phyloP scores from a whole-genome alignment of 2,113 vertebrate species.

The Stigmatopora nigra region DNA sequence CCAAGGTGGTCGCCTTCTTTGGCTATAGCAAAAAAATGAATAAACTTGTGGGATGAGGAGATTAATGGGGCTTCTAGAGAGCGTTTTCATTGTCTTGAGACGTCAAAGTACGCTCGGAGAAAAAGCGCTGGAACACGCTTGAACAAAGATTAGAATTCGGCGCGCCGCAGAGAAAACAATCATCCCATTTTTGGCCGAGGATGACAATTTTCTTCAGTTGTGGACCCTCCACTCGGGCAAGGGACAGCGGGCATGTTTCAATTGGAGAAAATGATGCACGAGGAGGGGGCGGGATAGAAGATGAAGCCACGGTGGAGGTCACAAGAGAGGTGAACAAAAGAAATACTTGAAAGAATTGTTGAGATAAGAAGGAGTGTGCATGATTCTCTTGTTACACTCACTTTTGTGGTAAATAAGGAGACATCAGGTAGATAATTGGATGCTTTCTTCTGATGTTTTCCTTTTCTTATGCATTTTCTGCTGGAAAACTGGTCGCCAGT shows the following conservation, averaged over 20 bases:
- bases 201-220: constrained; percentile 24
- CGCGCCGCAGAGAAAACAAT: constrained; percentile 1
- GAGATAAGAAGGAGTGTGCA: constrained; percentile 16
- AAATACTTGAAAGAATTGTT: constrained; percentile 27
- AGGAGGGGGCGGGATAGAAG: constrained; percentile 12
- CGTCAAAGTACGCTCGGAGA: constrained; percentile 6
- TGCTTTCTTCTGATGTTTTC: constrained; percentile 2
- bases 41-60: constrained; percentile 35
- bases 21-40: too few relatives aligned
- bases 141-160: background rate
- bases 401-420: constrained; percentile 23
- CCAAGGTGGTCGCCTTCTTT: too few relatives aligned
- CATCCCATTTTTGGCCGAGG: background rate
- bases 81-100: constrained; percentile 11
- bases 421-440: constrained; percentile 38
- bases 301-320: constrained; percentile 18
- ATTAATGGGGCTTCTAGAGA: constrained; percentile 47
- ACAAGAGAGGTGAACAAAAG: constrained; percentile 32
- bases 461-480: background rate
- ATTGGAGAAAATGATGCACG: constrained; percentile 30
- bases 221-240: background rate
- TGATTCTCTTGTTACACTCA: constrained; percentile 28
- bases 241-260: constrained; percentile 34
- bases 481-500: constrained; percentile 1
- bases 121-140: background rate